Evolutionary conservation across 2,888 invertebrate species (phyloP).

Genomic region (Microplitis manilae): DNA sequence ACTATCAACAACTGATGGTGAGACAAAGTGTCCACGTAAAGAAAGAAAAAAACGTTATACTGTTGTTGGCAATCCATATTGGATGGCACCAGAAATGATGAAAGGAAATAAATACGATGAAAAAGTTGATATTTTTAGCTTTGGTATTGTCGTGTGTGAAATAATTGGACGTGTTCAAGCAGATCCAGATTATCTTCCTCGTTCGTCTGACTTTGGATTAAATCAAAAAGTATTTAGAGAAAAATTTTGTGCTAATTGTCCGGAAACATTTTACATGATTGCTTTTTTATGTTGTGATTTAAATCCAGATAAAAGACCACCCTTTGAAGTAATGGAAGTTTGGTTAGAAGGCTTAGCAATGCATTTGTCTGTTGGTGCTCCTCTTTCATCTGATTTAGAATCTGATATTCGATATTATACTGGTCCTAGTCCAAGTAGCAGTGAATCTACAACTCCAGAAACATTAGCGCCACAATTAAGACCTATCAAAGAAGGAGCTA

Average conservation of each 20-base stretch:
- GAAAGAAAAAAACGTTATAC: constrained; percentile 91
- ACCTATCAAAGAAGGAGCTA: constrained; percentile 75
- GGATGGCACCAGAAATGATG: constrained; percentile 99
- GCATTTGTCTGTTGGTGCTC: constrained; percentile 79
- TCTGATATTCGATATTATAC: constrained; percentile 84
- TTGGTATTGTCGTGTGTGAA: constrained; percentile 96
- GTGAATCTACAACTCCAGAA: constrained; percentile 77
- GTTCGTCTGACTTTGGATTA: constrained; percentile 92
- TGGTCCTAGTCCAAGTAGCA: constrained; percentile 75
- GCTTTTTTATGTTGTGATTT: constrained; percentile 93
- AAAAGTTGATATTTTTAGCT: constrained; percentile 96
- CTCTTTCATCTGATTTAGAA: constrained; percentile 79
- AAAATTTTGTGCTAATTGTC: constrained; percentile 88
- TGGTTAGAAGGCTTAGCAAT: constrained; percentile 88
- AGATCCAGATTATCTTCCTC: constrained; percentile 93
- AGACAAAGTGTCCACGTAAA: constrained; percentile 75
- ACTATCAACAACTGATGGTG: constrained; percentile 63
- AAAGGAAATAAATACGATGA: constrained; percentile 96
- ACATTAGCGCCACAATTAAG: constrained; percentile 74
- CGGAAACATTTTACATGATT: constrained; percentile 88
- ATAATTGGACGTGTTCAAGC: constrained; percentile 96
- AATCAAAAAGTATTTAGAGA: constrained; percentile 89
- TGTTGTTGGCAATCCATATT: constrained; percentile 97
- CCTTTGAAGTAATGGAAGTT: constrained; percentile 90
- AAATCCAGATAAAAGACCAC: constrained; percentile 91